Percentiles rank a stretch among this genome's conserved stretches.
Conservation (phyloP, 2,888 invertebrate species). For the Muscina levida region DNA sequence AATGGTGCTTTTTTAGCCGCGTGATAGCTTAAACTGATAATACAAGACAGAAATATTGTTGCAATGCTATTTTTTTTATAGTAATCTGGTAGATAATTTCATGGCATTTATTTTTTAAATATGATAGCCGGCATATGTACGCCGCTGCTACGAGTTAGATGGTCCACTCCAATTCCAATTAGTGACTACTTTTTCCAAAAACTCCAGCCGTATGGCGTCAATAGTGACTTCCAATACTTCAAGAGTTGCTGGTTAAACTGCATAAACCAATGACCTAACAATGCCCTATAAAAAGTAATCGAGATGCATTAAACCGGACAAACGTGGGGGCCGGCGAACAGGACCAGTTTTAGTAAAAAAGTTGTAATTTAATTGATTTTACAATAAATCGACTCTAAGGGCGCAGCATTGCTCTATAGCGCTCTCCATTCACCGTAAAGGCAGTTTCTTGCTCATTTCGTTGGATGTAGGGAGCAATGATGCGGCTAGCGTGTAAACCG, state of each 20-base stretch:
- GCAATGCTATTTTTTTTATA: no score
- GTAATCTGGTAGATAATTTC: no score
- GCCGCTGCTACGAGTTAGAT: neutral
- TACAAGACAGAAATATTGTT: no score
- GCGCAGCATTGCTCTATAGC: neutral
- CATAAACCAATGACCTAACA: neutral
- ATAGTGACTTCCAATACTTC: neutral
- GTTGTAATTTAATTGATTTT: neutral
- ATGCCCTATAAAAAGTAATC: constrained; percentile 12
- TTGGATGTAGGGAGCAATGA: neutral
- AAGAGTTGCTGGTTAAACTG: constrained; percentile 24
- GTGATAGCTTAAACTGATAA: no score
- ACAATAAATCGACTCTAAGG: neutral
- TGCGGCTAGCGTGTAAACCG: neutral
- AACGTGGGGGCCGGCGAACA: neutral
- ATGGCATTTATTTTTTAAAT: no score
- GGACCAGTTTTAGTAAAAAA: constrained; percentile 5
- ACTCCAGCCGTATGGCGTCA: no score
- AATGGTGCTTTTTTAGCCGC: no score
- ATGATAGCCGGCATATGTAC: neutral
- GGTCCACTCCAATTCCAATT: neutral
- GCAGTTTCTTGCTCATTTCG: neutral
- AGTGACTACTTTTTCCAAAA: no score
- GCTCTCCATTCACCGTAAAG: no score
- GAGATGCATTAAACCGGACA: neutral